A percentile compares a stretch with the other conserved stretches of the same genome.
Conservation (phyloP, 2,888 invertebrate species). For the Nomada goodeniana region DNA sequence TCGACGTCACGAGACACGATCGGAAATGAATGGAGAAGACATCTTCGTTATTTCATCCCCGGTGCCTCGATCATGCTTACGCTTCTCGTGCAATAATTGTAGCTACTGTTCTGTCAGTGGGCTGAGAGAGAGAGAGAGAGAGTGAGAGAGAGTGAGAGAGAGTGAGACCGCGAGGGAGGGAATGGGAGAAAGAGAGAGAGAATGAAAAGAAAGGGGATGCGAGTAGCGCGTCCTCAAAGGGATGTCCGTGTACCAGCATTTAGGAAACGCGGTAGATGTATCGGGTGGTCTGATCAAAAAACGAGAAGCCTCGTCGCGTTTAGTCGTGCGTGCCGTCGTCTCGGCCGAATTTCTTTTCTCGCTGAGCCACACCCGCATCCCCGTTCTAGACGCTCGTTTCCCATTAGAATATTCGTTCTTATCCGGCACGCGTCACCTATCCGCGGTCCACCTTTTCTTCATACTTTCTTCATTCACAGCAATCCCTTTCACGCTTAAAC, state of each 20-base stretch:
- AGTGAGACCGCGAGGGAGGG: too few relatives aligned
- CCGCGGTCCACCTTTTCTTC: conserved; percentile 1
- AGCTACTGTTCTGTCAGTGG: neutral
- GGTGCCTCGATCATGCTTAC: conserved; percentile 29
- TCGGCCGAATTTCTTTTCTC: conserved; percentile 21
- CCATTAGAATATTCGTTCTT: conserved; percentile 6
- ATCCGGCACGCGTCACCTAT: conserved; percentile 7
- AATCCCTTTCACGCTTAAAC: conserved; percentile 30
- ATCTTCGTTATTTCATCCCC: conserved; percentile 22
- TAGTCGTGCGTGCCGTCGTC: conserved; percentile 23
- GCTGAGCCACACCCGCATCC: neutral
- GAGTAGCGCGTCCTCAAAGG: neutral
- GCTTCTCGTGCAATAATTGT: conserved; percentile 14
- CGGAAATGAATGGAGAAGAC: conserved; percentile 20
- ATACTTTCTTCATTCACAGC: neutral
- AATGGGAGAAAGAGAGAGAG: too few relatives aligned
- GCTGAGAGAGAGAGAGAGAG: neutral
- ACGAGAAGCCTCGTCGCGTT: neutral
- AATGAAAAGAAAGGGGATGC: conserved; percentile 3
- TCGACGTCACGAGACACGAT: neutral
- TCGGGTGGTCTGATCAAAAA: neutral
- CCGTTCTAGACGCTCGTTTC: neutral
- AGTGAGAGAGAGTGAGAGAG: too few relatives aligned
- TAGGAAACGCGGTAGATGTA: too few relatives aligned
- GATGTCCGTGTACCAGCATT: neutral